phyloP scores from a whole-genome alignment of 2,888 invertebrate species.

The Eumacrocentrus americanus region DNA sequence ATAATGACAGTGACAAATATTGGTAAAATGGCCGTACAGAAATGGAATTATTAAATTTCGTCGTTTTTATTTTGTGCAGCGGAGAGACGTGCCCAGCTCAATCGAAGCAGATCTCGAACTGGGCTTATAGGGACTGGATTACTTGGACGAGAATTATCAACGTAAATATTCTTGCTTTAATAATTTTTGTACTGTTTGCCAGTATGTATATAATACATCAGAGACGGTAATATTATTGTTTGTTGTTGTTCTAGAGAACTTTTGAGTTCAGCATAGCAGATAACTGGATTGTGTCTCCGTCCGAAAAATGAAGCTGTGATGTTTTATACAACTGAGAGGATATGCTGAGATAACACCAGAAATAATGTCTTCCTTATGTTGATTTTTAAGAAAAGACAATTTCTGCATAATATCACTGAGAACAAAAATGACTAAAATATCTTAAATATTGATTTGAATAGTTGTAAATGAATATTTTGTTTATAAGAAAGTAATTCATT shows the following conservation, averaged over 20 bases:
- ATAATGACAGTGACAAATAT: too few species aligned
- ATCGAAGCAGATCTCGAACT: conserved; percentile 84
- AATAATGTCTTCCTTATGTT: conserved; percentile 1
- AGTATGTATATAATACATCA: neutral
- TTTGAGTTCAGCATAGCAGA: conserved; percentile 59
- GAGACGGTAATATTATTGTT: neutral
- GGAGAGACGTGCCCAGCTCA: conserved; percentile 88
- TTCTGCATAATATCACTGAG: neutral
- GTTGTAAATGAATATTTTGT: neutral
- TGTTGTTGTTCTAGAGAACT: conserved; percentile 56
- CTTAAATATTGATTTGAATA: neutral
- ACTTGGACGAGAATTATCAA: conserved; percentile 72
- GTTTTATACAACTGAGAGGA: conserved; percentile 32
- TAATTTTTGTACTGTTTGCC: neutral
- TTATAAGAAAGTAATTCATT: too few species aligned
- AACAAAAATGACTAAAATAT: neutral
- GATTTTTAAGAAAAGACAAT: neutral
- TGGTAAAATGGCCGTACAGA: too few species aligned
- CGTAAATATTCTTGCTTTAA: conserved; percentile 63
- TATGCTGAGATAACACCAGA: neutral
- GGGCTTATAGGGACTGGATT: conserved; percentile 71
- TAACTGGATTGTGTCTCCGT: conserved; percentile 47
- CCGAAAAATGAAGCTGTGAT: conserved; percentile 58
- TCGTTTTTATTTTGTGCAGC: conserved; percentile 51
- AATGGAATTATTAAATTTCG: too few species aligned